These are phyloP conservation scores for Ridgeia piscesae DNA, from an alignment of 1,140 invertebrate genomes.

Conservation along the genomic window DNA sequence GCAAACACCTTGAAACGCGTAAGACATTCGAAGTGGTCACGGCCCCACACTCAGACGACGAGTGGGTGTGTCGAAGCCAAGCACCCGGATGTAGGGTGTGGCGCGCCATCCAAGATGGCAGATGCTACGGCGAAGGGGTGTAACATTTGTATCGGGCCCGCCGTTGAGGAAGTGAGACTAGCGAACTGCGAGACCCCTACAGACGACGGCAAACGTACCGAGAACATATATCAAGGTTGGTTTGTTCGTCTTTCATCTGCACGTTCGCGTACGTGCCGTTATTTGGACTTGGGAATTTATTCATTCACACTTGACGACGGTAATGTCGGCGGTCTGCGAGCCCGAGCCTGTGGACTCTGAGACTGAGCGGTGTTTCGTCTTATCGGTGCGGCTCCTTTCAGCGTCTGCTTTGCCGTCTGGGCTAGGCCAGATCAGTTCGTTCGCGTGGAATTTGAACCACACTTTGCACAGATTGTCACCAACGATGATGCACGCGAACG, in stretches of 20 bases:
- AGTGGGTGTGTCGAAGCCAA: background rate
- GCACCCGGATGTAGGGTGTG: constrained; percentile 2
- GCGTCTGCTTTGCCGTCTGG: background rate
- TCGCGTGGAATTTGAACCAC: background rate
- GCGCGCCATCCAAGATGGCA: background rate
- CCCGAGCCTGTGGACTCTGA: background rate
- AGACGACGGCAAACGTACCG: background rate
- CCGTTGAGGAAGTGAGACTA: background rate
- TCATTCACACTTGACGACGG: background rate
- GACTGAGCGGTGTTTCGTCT: background rate
- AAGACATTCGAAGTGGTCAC: background rate
- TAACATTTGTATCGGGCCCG: background rate
- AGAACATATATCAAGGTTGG: background rate
- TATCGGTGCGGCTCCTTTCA: background rate
- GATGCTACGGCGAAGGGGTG: background rate
- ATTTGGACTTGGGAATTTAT: background rate
- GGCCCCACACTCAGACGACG: background rate
- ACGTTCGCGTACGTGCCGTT: background rate
- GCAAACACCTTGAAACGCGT: background rate
- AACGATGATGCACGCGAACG: background rate
- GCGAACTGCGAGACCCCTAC: background rate
- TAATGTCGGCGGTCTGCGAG: background rate
- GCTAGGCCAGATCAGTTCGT: background rate
- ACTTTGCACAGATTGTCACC: background rate
- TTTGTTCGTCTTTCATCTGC: background rate